phyloP scores from a whole-genome alignment of 2,888 invertebrate species.

The Tricholauxania praeusta region DNA sequence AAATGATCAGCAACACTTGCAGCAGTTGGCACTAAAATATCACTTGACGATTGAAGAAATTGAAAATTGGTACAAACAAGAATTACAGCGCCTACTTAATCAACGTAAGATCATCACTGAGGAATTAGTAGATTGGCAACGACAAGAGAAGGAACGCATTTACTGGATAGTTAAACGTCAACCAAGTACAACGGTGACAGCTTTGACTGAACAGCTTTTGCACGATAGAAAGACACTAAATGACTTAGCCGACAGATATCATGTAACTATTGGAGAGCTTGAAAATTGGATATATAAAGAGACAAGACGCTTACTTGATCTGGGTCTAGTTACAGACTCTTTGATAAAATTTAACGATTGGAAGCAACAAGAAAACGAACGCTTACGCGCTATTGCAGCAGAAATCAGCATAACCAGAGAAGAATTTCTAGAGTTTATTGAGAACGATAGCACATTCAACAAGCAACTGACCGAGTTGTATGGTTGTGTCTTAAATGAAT shows the following conservation, averaged over 20 bases:
- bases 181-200: slow-evolving; percentile 51
- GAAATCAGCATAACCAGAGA: slow-evolving; percentile 57
- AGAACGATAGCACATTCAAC: slow-evolving; percentile 55
- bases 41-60: slow-evolving; percentile 56
- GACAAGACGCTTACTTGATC: slow-evolving; percentile 53
- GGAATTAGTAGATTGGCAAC: slow-evolving; percentile 57
- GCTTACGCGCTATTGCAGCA: slow-evolving; percentile 57
- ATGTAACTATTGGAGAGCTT: slow-evolving; percentile 55
- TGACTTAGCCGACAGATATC: slow-evolving; percentile 54
- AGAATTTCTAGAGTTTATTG: slow-evolving; percentile 59
- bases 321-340: slow-evolving; percentile 50
- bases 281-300: slow-evolving; percentile 58
- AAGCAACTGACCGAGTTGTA: slow-evolving; percentile 55
- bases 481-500: slow-evolving; percentile 49
- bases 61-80: slow-evolving; percentile 57
- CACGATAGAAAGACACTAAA: slow-evolving; percentile 48
- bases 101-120: slow-evolving; percentile 54
- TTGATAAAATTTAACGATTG: slow-evolving; percentile 43
- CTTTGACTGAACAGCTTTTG: slow-evolving; percentile 54
- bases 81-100: slow-evolving; percentile 55
- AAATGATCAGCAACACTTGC: slow-evolving; percentile 54
- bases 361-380: slow-evolving; percentile 57
- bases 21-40: slow-evolving; percentile 55
- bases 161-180: slow-evolving; percentile 51
- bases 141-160: slow-evolving; percentile 57